These are phyloP conservation scores for Orchestes rusci DNA, from an alignment of 2,888 invertebrate genomes.

Conservation along the genomic window DNA sequence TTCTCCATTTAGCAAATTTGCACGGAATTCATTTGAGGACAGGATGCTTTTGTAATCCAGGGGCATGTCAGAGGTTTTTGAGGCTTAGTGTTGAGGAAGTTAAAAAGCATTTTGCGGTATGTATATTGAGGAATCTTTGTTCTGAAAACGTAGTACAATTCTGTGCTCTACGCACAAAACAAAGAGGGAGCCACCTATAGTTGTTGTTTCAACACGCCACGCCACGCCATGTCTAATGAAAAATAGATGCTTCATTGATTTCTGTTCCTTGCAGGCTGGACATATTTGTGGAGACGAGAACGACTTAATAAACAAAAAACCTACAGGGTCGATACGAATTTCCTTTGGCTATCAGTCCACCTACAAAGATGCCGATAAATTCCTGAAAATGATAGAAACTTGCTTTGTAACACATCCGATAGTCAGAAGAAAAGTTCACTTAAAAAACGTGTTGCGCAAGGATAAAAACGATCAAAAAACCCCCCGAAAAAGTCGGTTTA, in stretches of 20 bases:
- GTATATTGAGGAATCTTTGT: slow-evolving; percentile 9
- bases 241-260: too few species aligned
- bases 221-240: too few species aligned
- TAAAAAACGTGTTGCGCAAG: too few species aligned
- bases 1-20: slow-evolving; percentile 81
- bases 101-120: slow-evolving; percentile 65
- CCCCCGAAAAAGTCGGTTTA: too few species aligned
- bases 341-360: slow-evolving; percentile 92
- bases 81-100: slow-evolving; percentile 61
- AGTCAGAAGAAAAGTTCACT: slow-evolving; percentile 31
- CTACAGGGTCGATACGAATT: slow-evolving; percentile 86
- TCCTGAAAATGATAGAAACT: slow-evolving; percentile 65
- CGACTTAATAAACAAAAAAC: slow-evolving; percentile 77
- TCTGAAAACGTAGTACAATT: too few species aligned
- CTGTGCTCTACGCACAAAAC: too few species aligned
- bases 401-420: slow-evolving; percentile 60
- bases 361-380: slow-evolving; percentile 59
- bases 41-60: slow-evolving; percentile 96
- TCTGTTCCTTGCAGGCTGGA: slow-evolving; percentile 56
- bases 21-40: slow-evolving; percentile 82
- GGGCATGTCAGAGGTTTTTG: slow-evolving; percentile 82
- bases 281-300: slow-evolving; percentile 87
- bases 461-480: too few species aligned
- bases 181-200: too few species aligned
- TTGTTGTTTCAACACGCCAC: too few species aligned